Conservation (phyloP, 2,888 invertebrate species). For the Cinara cedri region DNA sequence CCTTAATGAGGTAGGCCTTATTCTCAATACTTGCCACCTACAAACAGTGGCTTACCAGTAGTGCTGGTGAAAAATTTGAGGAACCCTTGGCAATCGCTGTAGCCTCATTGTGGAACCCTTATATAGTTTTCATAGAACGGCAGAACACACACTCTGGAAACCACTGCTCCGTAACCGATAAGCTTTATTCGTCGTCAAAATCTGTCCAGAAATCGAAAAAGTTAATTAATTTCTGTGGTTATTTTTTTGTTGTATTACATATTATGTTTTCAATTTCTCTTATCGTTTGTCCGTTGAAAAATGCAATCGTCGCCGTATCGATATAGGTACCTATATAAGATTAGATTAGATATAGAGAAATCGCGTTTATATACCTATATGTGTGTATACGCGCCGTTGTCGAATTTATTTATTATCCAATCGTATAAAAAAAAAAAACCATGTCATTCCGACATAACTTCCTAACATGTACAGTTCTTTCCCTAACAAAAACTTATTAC, state of each 20-base stretch:
- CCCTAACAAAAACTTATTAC: neutral
- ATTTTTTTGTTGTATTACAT: neutral
- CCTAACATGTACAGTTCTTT: no score
- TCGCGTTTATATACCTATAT: slow-evolving; percentile 26
- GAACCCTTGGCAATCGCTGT: no score
- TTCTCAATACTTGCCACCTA: no score
- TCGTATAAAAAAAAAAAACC: slow-evolving; percentile 9
- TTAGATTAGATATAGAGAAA: slow-evolving; percentile 25
- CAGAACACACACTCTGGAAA: no score
- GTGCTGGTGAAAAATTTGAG: no score
- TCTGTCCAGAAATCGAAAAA: no score
- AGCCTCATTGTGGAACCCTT: no score
- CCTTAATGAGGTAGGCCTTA: no score
- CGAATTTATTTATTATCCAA: slow-evolving; percentile 11
- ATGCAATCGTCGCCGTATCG: slow-evolving; percentile 4
- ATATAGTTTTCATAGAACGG: no score
- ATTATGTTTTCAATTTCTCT: slow-evolving; percentile 22
- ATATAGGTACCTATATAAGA: neutral
- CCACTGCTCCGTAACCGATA: neutral
- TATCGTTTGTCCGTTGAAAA: neutral
- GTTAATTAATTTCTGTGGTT: neutral
- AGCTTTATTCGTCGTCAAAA: no score
- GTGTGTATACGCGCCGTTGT: neutral
- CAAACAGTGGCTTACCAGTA: no score
- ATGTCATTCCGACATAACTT: slow-evolving; percentile 13